Conservation (phyloP, 30 jellyfish, hydroid and myxozoan genomes). For the Aurelia aurita region DNA sequence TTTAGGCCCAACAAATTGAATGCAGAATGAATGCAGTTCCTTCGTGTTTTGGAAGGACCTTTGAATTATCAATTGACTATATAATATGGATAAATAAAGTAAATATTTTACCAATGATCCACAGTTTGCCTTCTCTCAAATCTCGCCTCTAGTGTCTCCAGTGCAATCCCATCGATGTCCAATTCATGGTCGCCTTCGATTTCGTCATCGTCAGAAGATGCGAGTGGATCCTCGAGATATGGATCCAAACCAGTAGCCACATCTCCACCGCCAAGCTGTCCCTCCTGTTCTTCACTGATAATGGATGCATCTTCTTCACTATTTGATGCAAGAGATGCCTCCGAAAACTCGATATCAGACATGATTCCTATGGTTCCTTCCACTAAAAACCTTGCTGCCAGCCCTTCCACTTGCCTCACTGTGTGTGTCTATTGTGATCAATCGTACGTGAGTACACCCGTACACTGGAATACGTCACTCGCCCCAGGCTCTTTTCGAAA, state of each 20-base stretch:
- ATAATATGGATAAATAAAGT: neutral
- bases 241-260: conserved; percentile 7
- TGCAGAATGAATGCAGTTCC: neutral
- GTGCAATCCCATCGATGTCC: conserved; percentile 13
- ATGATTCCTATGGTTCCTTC: too few relatives aligned
- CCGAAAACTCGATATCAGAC: conserved; percentile 1
- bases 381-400: too few relatives aligned
- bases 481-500: too few relatives aligned
- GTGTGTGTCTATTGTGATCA: too few relatives aligned
- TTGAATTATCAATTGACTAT: neutral
- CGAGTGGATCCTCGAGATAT: neutral
- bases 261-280: too few relatives aligned
- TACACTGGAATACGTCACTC: too few relatives aligned
- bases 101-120: neutral
- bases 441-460: too few relatives aligned
- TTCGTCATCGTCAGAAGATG: neutral
- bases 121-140: neutral
- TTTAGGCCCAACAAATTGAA: too few relatives aligned
- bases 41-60: neutral
- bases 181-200: neutral
- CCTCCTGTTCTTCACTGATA: neutral
- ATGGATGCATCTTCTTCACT: conserved; percentile 12
- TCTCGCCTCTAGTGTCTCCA: conserved; percentile 23
- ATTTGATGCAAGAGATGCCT: too few relatives aligned
- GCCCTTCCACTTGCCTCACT: too few relatives aligned